Conservation (phyloP, 1,140 invertebrate species). For the Sycophaga agraensis region DNA sequence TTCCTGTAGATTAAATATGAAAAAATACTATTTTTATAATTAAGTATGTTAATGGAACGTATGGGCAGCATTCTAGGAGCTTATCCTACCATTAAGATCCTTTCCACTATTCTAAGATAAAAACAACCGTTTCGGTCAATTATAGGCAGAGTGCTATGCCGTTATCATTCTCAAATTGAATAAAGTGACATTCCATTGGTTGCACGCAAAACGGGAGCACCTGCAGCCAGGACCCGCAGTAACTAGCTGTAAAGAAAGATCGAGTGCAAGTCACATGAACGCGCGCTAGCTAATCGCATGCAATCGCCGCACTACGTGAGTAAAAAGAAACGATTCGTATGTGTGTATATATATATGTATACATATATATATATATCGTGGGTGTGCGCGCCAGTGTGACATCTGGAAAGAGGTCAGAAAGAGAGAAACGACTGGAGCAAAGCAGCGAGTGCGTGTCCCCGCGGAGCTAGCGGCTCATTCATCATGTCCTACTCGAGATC, state of each 20-base stretch:
- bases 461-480: constrained; percentile 41
- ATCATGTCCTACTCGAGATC: too few species aligned
- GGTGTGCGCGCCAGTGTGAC: too few species aligned
- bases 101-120: too few species aligned
- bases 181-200: background rate
- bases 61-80: too few species aligned
- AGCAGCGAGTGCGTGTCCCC: too few species aligned
- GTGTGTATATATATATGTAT: background rate
- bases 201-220: background rate
- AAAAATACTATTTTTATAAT: too few species aligned
- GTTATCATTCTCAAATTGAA: background rate
- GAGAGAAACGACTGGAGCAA: too few species aligned
- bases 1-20: too few species aligned
- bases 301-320: background rate
- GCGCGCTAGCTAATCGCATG: constrained; percentile 6
- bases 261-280: background rate
- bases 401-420: too few species aligned
- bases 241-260: background rate
- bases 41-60: too few species aligned
- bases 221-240: background rate
- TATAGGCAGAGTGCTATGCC: background rate
- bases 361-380: background rate
- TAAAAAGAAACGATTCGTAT: too few species aligned
- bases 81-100: too few species aligned
- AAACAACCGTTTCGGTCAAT: background rate